phyloP scores from a whole-genome alignment of 1,140 invertebrate species.

The Glossosoma conforme region DNA sequence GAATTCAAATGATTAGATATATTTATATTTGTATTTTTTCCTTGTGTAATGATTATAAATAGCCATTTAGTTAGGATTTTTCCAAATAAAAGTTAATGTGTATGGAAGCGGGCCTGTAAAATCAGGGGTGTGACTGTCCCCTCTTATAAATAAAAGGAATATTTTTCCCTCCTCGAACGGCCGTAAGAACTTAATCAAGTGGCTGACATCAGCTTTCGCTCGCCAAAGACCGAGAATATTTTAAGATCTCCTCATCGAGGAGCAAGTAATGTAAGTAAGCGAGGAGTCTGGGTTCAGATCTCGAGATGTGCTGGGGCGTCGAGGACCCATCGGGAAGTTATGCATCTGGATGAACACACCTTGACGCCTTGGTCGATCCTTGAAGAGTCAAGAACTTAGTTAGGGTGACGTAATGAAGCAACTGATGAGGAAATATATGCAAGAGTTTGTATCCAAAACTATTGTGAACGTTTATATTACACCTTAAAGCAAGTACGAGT shows the following conservation, averaged over 20 bases:
- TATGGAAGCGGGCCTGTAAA: slow-evolving; percentile 1
- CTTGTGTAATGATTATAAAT: too few relatives aligned
- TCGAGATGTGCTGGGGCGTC: slow-evolving; percentile 13
- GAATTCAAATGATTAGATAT: too few relatives aligned
- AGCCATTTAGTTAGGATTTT: neutral
- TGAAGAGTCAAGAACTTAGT: too few relatives aligned
- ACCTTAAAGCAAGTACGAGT: too few relatives aligned
- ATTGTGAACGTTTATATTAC: too few relatives aligned
- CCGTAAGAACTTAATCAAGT: slow-evolving; percentile 33
- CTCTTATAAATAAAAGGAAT: slow-evolving; percentile 33
- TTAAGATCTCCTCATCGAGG: slow-evolving; percentile 26
- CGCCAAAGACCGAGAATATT: slow-evolving; percentile 30
- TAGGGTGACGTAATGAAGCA: too few relatives aligned
- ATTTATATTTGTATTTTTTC: too few relatives aligned
- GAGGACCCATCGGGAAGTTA: slow-evolving; percentile 5
- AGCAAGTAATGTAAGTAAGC: slow-evolving; percentile 24
- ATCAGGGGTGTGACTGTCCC: slow-evolving; percentile 11
- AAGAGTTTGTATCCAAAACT: too few relatives aligned
- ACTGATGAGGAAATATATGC: too few relatives aligned
- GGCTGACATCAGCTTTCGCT: slow-evolving; percentile 32
- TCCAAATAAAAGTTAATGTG: neutral
- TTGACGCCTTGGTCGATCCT: slow-evolving; percentile 19
- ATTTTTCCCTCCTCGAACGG: slow-evolving; percentile 30
- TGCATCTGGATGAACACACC: slow-evolving; percentile 9
- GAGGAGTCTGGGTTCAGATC: slow-evolving; percentile 17